Conservation (phyloP, 2,888 invertebrate genomes). For the Lepidochrysops patricia region DNA sequence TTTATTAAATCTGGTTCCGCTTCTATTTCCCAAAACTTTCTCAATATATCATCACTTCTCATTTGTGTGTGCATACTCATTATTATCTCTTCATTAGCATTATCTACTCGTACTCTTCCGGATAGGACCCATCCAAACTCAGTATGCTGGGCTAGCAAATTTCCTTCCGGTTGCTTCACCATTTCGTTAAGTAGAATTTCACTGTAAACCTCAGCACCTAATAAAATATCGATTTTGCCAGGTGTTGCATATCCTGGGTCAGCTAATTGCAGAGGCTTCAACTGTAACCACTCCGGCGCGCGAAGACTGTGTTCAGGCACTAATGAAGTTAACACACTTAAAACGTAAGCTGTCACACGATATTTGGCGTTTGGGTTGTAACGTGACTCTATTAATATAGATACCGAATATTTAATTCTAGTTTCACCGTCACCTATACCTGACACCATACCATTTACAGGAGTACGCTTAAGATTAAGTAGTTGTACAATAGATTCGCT, state of each 20-base stretch:
- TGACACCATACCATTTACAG: slow-evolving; percentile 22
- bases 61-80: slow-evolving; percentile 1
- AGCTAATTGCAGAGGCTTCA: slow-evolving; percentile 20
- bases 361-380: slow-evolving; percentile 15
- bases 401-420: slow-evolving; percentile 20
- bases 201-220: slow-evolving; percentile 23
- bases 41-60: slow-evolving; percentile 11
- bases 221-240: slow-evolving; percentile 23
- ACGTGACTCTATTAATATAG: slow-evolving; percentile 18
- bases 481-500: slow-evolving; percentile 22
- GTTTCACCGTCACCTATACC: slow-evolving; percentile 23
- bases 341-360: slow-evolving; percentile 23
- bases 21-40: slow-evolving; percentile 20
- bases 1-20: slow-evolving; percentile 11
- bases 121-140: slow-evolving; percentile 10
- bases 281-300: slow-evolving; percentile 19
- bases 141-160: background rate
- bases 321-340: slow-evolving; percentile 16
- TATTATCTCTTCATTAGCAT: background rate
- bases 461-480: slow-evolving; percentile 20
- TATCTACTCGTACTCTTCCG: background rate
- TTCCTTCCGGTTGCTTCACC: slow-evolving; percentile 15
- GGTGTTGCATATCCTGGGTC: slow-evolving; percentile 23
- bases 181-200: slow-evolving; percentile 19
- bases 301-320: slow-evolving; percentile 17